These are phyloP conservation scores for Gorsachius magnificus DNA, from an alignment of 2,797 vertebrate genomes.

Conservation along the genomic window DNA sequence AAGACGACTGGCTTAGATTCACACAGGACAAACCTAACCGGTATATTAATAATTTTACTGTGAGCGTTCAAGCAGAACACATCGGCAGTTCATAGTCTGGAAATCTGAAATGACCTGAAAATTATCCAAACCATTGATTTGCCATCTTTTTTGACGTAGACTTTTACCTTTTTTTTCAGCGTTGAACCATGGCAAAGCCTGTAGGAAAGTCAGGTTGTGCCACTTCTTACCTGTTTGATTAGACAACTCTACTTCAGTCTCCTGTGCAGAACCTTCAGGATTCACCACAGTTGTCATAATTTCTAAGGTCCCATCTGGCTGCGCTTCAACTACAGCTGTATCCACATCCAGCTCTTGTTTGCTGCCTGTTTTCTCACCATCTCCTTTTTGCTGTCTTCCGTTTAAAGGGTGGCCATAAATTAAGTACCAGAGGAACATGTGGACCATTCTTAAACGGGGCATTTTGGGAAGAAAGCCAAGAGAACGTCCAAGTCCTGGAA, in stretches of 20 bases:
- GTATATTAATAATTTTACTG: rapidly evolving
- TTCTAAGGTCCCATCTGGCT: not conserved
- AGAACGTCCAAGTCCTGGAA: slow-evolving; percentile 87
- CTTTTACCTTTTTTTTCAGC: not conserved
- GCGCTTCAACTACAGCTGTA: not conserved
- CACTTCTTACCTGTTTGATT: slow-evolving; percentile 66
- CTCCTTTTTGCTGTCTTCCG: not conserved
- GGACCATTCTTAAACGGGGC: slow-evolving; percentile 87
- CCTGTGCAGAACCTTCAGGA: slow-evolving; percentile 7
- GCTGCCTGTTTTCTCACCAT: not conserved
- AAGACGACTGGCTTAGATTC: not conserved
- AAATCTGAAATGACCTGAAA: not conserved
- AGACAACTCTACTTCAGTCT: slow-evolving; percentile 61
- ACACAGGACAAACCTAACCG: not conserved
- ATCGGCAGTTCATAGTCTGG: not conserved
- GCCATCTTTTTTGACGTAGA: not conserved
- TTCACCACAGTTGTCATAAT: not conserved
- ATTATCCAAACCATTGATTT: not conserved
- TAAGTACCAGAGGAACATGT: slow-evolving; percentile 92
- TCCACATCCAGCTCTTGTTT: not conserved
- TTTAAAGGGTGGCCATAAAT: slow-evolving; percentile 85
- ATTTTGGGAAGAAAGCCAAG: slow-evolving; percentile 96
- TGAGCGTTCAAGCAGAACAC: not conserved
- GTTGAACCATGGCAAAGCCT: not conserved
- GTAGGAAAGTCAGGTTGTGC: not conserved